These are phyloP conservation scores for Apteryx mantelli DNA, from an alignment of 2,113 vertebrate species.

Conservation along the genomic window DNA sequence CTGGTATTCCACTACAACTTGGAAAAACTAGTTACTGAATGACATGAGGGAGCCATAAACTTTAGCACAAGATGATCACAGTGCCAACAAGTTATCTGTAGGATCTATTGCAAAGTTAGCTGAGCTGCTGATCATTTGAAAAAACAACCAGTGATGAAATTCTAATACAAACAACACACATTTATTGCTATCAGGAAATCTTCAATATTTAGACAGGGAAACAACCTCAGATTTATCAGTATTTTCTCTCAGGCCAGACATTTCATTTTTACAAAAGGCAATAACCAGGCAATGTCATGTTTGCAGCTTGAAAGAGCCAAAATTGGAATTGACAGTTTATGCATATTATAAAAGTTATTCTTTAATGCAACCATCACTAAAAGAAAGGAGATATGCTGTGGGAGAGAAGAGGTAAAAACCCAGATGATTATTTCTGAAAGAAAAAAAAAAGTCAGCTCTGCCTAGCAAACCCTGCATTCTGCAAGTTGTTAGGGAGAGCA, in stretches of 20 bases:
- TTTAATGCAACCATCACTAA: neutral
- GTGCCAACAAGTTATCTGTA: neutral
- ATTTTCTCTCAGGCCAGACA: neutral
- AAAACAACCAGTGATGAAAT: neutral
- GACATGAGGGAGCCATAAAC: constrained; percentile 16
- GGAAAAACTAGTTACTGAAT: neutral
- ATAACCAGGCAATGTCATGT: neutral
- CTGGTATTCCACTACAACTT: constrained; percentile 24
- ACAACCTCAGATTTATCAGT: neutral
- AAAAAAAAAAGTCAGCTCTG: neutral
- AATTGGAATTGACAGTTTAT: neutral
- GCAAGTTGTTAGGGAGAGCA: neutral
- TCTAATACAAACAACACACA: neutral
- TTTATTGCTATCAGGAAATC: neutral
- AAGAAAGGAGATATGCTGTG: neutral
- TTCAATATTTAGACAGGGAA: neutral
- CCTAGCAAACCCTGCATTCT: neutral
- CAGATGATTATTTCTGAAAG: neutral
- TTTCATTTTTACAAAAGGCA: neutral
- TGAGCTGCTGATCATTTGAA: neutral
- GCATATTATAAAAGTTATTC: neutral
- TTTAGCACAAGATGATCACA: neutral
- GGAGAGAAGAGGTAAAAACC: neutral
- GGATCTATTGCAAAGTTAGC: neutral
- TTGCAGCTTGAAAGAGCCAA: neutral